These are phyloP conservation scores for Drosophila basisetae DNA, from an alignment of 2,888 invertebrate genomes.

Conservation along the genomic window DNA sequence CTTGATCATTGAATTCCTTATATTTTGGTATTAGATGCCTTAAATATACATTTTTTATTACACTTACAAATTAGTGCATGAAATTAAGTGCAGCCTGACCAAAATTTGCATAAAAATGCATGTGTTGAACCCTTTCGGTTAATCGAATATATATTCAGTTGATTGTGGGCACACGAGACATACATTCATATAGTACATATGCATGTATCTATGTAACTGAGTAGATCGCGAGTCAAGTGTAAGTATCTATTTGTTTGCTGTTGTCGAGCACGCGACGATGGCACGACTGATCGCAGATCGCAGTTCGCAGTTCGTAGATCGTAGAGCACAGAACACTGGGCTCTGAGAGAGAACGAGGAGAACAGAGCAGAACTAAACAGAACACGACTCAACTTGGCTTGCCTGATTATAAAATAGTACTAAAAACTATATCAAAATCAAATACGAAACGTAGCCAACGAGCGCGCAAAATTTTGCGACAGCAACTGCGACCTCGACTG, in stretches of 20 bases:
- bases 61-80: constrained; percentile 50
- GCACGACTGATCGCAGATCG: constrained; percentile 57
- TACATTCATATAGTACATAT: not conserved
- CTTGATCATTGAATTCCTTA: constrained; percentile 8
- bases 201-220: constrained; percentile 11
- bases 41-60: constrained; percentile 13
- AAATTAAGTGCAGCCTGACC: constrained; percentile 20
- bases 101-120: constrained; percentile 32
- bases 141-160: constrained; percentile 30
- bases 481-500: constrained; percentile 30
- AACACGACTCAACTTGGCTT: constrained; percentile 68
- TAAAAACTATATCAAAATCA: constrained; percentile 80
- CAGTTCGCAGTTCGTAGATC: constrained; percentile 42
- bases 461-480: constrained; percentile 55
- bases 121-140: constrained; percentile 32
- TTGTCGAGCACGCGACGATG: constrained; percentile 64
- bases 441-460: constrained; percentile 77
- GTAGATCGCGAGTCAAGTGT: constrained; percentile 30
- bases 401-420: constrained; percentile 80
- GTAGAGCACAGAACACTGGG: constrained; percentile 38
- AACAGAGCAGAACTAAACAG: constrained; percentile 17
- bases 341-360: constrained; percentile 36
- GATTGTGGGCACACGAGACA: constrained; percentile 27
- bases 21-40: constrained; percentile 11
- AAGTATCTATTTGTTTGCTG: constrained; percentile 33